These are phyloP conservation scores for Acrocyrtus sp. DNA, from an alignment of 2,888 invertebrate species.

Conservation along the genomic window DNA sequence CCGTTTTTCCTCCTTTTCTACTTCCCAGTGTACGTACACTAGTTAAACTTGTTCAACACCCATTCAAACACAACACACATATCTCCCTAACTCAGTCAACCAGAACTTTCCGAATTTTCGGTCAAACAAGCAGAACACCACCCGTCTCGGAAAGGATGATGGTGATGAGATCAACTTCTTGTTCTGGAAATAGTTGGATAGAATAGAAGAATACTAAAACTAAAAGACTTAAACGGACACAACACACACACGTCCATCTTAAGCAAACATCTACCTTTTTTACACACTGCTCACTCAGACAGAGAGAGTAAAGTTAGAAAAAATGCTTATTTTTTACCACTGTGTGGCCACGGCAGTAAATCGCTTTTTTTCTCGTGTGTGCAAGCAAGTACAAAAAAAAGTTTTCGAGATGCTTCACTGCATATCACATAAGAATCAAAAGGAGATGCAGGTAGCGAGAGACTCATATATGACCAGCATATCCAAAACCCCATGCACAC, in stretches of 20 bases:
- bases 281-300: slow-evolving; percentile 14
- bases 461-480: too few species aligned
- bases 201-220: too few species aligned
- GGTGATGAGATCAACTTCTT: slow-evolving; percentile 47
- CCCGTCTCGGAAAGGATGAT: not conserved
- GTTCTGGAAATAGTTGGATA: too few species aligned
- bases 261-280: slow-evolving; percentile 34
- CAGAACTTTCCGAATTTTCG: slow-evolving; percentile 51
- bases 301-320: slow-evolving; percentile 13
- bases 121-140: slow-evolving; percentile 46
- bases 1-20: too few species aligned
- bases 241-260: slow-evolving; percentile 40
- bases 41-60: slow-evolving; percentile 51
- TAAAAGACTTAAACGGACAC: too few species aligned
- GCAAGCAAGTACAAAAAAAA: slow-evolving; percentile 26
- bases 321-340: slow-evolving; percentile 37
- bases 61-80: slow-evolving; percentile 24
- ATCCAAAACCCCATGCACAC: too few species aligned
- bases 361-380: slow-evolving; percentile 36
- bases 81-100: slow-evolving; percentile 53
- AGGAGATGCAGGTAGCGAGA: too few species aligned
- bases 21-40: too few species aligned
- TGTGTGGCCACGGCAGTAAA: slow-evolving; percentile 38
- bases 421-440: slow-evolving; percentile 1
- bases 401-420: slow-evolving; percentile 20